Conservation (phyloP, 2,113 vertebrate species). For the Platichthys stellatus region DNA sequence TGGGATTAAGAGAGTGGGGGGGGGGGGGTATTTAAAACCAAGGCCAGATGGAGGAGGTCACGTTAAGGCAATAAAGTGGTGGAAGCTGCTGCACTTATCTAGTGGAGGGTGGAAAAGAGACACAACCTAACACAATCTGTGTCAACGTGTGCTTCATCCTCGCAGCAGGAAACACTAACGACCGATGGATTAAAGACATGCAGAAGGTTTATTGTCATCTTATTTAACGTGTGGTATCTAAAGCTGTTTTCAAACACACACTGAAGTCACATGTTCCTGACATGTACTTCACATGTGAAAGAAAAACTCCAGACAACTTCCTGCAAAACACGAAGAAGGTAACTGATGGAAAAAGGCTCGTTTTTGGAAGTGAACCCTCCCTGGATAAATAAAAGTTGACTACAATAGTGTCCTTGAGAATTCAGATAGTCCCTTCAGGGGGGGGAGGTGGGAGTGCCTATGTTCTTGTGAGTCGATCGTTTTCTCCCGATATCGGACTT, state of each 20-base stretch:
- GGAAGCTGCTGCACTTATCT: slow-evolving; percentile 19
- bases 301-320: no score
- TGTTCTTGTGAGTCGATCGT: background rate
- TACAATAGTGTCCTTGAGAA: slow-evolving; percentile 1
- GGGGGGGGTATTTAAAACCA: slow-evolving; percentile 19
- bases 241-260: no score
- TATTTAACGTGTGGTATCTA: background rate
- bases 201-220: slow-evolving; percentile 37
- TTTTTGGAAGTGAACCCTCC: slow-evolving; percentile 10
- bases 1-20: slow-evolving; percentile 9
- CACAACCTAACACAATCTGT: background rate
- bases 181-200: slow-evolving; percentile 42
- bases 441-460: no score
- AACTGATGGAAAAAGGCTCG: background rate
- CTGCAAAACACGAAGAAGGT: background rate
- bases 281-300: no score
- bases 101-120: background rate
- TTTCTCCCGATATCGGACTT: background rate
- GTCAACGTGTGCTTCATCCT: slow-evolving; percentile 41
- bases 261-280: no score
- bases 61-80: slow-evolving; percentile 21
- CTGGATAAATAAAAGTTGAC: slow-evolving; percentile 11
- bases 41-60: slow-evolving; percentile 50
- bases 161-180: slow-evolving; percentile 43
- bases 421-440: background rate